A percentile compares a stretch with the other conserved stretches of the same genome.
Evolutionary conservation across 2,113 vertebrate species (phyloP).

Genomic region (Cebus imitator): DNA sequence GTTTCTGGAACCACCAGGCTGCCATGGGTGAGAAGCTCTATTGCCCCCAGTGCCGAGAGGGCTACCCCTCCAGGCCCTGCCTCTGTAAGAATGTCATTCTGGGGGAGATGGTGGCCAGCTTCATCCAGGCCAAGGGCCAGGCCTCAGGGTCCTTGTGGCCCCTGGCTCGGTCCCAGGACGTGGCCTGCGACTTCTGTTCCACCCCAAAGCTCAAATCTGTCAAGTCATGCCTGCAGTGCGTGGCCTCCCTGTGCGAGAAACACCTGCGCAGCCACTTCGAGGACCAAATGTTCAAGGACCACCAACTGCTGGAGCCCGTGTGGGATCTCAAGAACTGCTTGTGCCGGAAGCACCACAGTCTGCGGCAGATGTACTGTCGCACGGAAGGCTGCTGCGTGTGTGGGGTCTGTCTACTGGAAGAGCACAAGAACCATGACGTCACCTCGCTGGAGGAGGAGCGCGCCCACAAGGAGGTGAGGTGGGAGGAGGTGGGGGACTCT

Average conservation of each 20-base stretch:
- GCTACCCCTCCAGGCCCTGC: constrained; percentile 70
- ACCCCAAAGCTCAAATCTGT: constrained; percentile 81
- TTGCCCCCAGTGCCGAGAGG: constrained; percentile 82
- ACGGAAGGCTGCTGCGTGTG: constrained; percentile 80
- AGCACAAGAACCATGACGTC: constrained; percentile 77
- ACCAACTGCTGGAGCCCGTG: constrained; percentile 86
- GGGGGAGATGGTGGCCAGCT: constrained; percentile 79
- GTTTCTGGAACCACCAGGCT: constrained; percentile 76
- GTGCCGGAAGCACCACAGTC: constrained; percentile 78
- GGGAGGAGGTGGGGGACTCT: background rate
- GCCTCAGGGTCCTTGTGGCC: background rate
- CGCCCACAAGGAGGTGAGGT: constrained; percentile 41
- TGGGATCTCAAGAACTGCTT: constrained; percentile 84
- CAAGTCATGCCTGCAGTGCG: constrained; percentile 87
- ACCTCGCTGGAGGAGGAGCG: constrained; percentile 80
- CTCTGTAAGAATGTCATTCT: constrained; percentile 77
- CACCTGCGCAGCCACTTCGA: constrained; percentile 87
- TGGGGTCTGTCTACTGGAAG: constrained; percentile 75
- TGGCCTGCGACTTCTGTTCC: constrained; percentile 87
- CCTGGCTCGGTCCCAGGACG: constrained; percentile 64
- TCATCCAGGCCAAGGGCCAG: constrained; percentile 66
- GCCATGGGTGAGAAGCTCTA: constrained; percentile 56
- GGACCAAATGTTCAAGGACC: constrained; percentile 80
- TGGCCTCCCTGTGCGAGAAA: constrained; percentile 88
- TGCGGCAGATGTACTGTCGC: constrained; percentile 81